Percentiles rank a stretch among this genome's conserved stretches.
These are phyloP conservation scores for Aplysina aerophoba DNA, from an alignment of 37 sponge, comb jelly and placozoan genomes.

Conservation along the genomic window DNA sequence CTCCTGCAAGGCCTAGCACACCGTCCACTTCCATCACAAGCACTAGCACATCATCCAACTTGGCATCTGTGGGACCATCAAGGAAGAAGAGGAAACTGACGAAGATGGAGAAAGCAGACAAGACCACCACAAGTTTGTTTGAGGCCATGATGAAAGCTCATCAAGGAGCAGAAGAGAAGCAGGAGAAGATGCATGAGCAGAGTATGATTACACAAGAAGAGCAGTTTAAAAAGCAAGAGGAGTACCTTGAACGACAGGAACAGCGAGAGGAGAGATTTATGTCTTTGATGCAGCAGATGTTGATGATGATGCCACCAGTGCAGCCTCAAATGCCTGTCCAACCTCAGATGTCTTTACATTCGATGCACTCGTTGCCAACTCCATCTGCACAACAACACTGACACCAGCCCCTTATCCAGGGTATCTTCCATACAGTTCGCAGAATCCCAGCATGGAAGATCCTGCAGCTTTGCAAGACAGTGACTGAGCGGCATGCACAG, in stretches of 20 bases:
- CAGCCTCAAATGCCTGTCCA: no score
- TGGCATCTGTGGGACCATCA: background rate
- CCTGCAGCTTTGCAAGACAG: background rate
- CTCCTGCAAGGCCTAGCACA: background rate
- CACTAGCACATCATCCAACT: background rate
- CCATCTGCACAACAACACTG: no score
- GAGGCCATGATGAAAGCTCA: conserved; percentile 14
- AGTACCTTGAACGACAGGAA: conserved; percentile 8
- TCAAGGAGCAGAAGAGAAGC: conserved; percentile 4
- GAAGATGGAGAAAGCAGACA: conserved; percentile 21
- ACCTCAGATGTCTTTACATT: no score
- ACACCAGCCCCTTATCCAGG: background rate
- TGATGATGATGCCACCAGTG: background rate
- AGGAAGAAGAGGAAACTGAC: conserved; percentile 5
- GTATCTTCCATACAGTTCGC: background rate
- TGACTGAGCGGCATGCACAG: background rate
- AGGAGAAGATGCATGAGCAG: background rate
- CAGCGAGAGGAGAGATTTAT: conserved; percentile 6
- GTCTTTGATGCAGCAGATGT: conserved; percentile 17
- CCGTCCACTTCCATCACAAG: background rate
- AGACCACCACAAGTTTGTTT: conserved; percentile 8
- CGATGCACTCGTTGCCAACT: no score
- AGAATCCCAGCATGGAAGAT: background rate
- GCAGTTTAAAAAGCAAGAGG: background rate
- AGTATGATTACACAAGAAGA: conserved; percentile 7